Conservation (phyloP, 1,140 invertebrate genomes). For the Berghia stephanieae region DNA sequence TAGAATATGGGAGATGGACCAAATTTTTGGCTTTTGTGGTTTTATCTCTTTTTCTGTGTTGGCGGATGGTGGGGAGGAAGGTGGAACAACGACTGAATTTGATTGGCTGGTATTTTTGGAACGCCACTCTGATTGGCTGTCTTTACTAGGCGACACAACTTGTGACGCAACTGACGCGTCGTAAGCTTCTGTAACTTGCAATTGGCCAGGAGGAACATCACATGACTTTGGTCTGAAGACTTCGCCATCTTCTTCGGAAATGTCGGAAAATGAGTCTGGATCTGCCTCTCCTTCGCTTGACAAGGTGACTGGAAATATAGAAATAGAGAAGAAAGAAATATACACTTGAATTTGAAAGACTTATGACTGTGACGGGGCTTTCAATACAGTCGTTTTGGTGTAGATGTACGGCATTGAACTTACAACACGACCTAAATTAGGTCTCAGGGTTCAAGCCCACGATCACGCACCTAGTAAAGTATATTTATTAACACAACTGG, state of each 20-base stretch:
- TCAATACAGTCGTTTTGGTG: too few species aligned
- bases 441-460: too few species aligned
- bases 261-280: slow-evolving; percentile 26
- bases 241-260: slow-evolving; percentile 21
- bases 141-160: neutral
- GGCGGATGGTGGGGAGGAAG: neutral
- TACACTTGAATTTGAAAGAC: too few species aligned
- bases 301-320: slow-evolving; percentile 5
- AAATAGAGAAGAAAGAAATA: too few species aligned
- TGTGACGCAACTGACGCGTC: neutral
- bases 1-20: slow-evolving; percentile 29
- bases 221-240: neutral
- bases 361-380: too few species aligned
- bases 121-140: neutral
- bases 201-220: neutral
- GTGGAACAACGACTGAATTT: too few species aligned
- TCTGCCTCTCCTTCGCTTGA: slow-evolving; percentile 26
- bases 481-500: too few species aligned
- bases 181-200: neutral
- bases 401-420: too few species aligned
- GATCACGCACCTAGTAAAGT: too few species aligned
- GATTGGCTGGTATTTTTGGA: neutral
- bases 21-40: slow-evolving; percentile 28
- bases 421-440: too few species aligned
- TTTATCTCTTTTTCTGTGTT: neutral